phyloP scores from a whole-genome alignment of 2,797 vertebrate species.

The Molossus alvarezi region DNA sequence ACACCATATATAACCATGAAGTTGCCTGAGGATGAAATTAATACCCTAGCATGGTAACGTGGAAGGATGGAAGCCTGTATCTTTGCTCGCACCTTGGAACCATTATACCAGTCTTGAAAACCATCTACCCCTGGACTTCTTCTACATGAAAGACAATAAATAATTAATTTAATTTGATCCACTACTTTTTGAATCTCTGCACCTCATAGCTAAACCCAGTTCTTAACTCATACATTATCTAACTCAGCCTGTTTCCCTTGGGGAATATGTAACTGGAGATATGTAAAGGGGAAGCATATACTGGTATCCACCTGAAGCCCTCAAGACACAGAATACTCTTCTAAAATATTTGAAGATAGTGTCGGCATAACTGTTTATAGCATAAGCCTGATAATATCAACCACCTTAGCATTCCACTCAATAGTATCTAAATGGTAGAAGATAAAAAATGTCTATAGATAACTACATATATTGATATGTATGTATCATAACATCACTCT shows the following conservation, averaged over 20 bases:
- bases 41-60: neutral
- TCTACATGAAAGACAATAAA: constrained; percentile 5
- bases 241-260: neutral
- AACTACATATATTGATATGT: neutral
- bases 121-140: neutral
- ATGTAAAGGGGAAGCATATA: neutral
- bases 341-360: constrained; percentile 52
- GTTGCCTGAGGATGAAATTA: neutral
- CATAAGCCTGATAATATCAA: neutral
- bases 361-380: neutral
- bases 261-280: neutral
- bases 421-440: neutral
- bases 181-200: neutral
- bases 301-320: neutral
- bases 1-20: neutral
- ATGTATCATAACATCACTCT: neutral
- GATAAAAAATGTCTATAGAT: neutral
- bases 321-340: neutral
- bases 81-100: neutral
- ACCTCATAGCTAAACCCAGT: constrained; percentile 3
- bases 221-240: neutral
- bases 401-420: neutral
- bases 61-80: neutral
- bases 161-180: neutral
- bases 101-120: neutral